phyloP scores from a whole-genome alignment of 2,113 vertebrate genomes.

The Myodes glareolus region DNA sequence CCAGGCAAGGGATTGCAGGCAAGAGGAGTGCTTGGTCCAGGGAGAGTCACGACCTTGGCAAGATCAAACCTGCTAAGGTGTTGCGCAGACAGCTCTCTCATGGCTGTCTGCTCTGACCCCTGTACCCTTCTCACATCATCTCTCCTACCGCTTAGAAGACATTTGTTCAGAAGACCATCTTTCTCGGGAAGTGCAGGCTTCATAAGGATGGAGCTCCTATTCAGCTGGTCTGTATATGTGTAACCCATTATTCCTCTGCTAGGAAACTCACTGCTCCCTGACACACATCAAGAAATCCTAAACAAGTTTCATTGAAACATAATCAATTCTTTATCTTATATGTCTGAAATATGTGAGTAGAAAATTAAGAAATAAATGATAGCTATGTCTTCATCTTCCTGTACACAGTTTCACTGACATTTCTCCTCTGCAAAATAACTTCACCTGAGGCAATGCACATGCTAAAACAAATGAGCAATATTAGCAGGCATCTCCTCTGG shows the following conservation, averaged over 20 bases:
- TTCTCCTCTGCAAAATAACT: not conserved
- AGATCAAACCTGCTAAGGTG: not conserved
- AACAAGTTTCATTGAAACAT: not conserved
- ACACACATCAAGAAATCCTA: not conserved
- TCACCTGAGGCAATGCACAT: not conserved
- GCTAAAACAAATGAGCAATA: not conserved
- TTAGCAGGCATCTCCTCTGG: not conserved
- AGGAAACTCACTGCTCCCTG: not conserved
- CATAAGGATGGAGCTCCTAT: not conserved
- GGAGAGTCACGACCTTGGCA: not conserved
- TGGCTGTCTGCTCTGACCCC: not conserved
- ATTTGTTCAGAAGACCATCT: not conserved
- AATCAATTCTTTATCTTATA: not conserved
- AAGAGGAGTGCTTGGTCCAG: not conserved
- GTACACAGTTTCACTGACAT: not conserved
- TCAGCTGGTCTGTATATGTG: not conserved
- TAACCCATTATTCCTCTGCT: not conserved
- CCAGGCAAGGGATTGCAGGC: not conserved
- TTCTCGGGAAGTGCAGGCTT: not conserved
- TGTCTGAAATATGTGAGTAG: not conserved
- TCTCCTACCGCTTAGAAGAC: not conserved
- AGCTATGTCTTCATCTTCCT: not conserved
- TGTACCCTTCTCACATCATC: not conserved
- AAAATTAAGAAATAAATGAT: slow-evolving; percentile 4
- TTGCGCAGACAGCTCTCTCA: not conserved